Conservation (phyloP, 2,888 invertebrate species). For the Beris morrisii region DNA sequence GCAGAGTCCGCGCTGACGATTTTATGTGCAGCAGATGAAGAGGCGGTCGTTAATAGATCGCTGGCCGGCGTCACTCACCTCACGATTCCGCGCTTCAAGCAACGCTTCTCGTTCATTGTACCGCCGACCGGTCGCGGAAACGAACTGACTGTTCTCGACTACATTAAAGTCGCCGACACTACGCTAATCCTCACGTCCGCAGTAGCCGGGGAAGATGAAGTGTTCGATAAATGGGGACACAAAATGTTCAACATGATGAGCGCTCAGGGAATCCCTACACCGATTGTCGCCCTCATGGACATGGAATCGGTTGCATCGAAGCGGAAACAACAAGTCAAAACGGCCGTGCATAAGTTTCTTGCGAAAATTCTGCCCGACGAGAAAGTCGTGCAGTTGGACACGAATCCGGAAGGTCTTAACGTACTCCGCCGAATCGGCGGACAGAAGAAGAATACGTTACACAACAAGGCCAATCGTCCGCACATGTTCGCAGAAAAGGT, state of each 20-base stretch:
- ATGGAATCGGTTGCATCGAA: slow-evolving; percentile 73
- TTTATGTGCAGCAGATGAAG: slow-evolving; percentile 73
- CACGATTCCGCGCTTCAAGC: slow-evolving; percentile 81
- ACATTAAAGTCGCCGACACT: slow-evolving; percentile 85
- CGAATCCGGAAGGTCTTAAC: slow-evolving; percentile 73
- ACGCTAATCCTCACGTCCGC: slow-evolving; percentile 78
- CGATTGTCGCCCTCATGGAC: slow-evolving; percentile 73
- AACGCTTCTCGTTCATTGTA: slow-evolving; percentile 79
- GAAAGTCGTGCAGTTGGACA: slow-evolving; percentile 78
- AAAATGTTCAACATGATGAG: slow-evolving; percentile 74
- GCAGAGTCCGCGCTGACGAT: slow-evolving; percentile 65
- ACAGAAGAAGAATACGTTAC: slow-evolving; percentile 75
- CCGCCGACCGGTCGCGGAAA: slow-evolving; percentile 72
- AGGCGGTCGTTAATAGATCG: slow-evolving; percentile 65
- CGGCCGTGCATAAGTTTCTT: slow-evolving; percentile 57
- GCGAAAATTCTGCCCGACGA: slow-evolving; percentile 79
- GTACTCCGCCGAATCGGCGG: slow-evolving; percentile 73
- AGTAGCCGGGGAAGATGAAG: slow-evolving; percentile 62
- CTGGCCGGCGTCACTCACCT: slow-evolving; percentile 73
- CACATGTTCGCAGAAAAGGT: slow-evolving; percentile 82
- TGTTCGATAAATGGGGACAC: slow-evolving; percentile 79
- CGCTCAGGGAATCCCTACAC: slow-evolving; percentile 81
- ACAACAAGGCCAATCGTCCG: slow-evolving; percentile 77
- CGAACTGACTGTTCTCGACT: slow-evolving; percentile 63
- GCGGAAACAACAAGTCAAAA: slow-evolving; percentile 63